Conservation (phyloP, 2,797 vertebrate genomes). For the Cephalopachus bancanus region DNA sequence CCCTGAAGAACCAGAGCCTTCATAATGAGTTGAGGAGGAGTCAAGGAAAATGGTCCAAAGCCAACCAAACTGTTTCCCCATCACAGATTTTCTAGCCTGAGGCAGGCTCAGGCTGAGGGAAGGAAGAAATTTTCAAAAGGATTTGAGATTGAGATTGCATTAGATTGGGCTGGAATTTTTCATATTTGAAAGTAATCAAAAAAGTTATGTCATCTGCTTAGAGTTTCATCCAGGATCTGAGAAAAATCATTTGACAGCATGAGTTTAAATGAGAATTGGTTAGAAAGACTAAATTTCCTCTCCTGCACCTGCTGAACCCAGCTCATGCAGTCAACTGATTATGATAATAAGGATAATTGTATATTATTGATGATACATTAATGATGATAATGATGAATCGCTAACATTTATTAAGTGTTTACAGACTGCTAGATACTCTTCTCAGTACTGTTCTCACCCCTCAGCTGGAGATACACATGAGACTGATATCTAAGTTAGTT, state of each 20-base stretch:
- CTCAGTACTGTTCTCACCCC: constrained; percentile 36
- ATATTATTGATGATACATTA: constrained; percentile 59
- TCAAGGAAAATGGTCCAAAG: background rate
- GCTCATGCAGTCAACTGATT: constrained; percentile 36
- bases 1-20: background rate
- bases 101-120: background rate
- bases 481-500: background rate
- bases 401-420: constrained; percentile 54
- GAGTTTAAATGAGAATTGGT: constrained; percentile 51
- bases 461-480: background rate
- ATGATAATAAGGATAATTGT: constrained; percentile 51
- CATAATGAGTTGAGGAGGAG: background rate
- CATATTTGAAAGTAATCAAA: constrained; percentile 36
- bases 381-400: constrained; percentile 60
- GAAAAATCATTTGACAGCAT: constrained; percentile 7
- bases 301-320: constrained; percentile 8
- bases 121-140: constrained; percentile 10
- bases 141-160: background rate
- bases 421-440: background rate
- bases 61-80: background rate
- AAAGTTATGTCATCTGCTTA: constrained; percentile 36
- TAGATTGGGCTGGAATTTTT: constrained; percentile 46
- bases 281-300: constrained; percentile 53
- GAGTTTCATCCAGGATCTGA: constrained; percentile 31
- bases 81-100: constrained; percentile 1